Evolutionary conservation across 2,797 vertebrate genomes (phyloP), one percentile per base, ranked within the genome.

Genomic region (Caiman crocodilus): DNA sequence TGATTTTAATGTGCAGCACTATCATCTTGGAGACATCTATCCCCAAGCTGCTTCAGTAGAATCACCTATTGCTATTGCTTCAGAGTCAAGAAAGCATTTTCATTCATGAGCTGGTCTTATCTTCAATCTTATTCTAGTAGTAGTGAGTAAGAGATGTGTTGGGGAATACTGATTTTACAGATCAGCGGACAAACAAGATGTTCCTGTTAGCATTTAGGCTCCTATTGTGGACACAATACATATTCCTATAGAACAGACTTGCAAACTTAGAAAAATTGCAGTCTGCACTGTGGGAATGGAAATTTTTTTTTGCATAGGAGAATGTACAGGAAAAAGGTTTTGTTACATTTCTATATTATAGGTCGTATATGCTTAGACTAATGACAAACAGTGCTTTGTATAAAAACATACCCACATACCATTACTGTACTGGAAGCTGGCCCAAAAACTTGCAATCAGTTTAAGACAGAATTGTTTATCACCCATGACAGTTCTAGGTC

Each of bases 71-170:
- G 58, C 18, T n/a, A n/a, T 87, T 90, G 85, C 76, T 8, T 63
- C 42, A 42, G 21, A 82, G 77, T 90, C 35, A 83, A 69, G 73
- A 84, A 60, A 90, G 56, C 50, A 67, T 82, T 32, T 83, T 93
- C 79, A 75, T 92, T 85, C 77, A 21, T 78, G 79, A 60, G 69
- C 63, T 59, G n/a, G 25, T 76, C 84, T 87, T 73, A 60, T 50
- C 83, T 83, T 92, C 92, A 85, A 59, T 91, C 71, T 83, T 92
- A 78, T 73, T 83, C 76, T 69, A 95, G 87, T 56, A 94, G 88
- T 67, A 90, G 35, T 35, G 91, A 85, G 79, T 75, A 89, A 73
- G 82, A 77, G 67, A 78, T 76, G 61, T 65, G 87, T 78, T 82
- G 42, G 94, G 64, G 61, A 94, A 87, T 50, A 79, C 1, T 11